phyloP scores from a whole-genome alignment of 2,888 invertebrate genomes.

The Drosophila testacea region DNA sequence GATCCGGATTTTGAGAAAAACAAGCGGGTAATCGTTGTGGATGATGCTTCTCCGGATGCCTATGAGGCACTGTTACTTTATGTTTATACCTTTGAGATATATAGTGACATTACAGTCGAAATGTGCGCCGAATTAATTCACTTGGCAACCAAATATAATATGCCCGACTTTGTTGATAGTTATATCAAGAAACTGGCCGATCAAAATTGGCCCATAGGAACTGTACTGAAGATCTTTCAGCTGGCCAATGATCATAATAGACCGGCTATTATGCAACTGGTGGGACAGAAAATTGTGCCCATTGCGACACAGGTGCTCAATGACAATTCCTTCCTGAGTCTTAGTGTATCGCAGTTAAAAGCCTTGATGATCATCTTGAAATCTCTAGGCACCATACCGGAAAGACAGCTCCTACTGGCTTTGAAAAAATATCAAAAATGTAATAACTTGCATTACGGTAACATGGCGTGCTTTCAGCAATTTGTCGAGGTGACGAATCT shows the following conservation, averaged over 20 bases:
- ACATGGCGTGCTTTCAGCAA: slow-evolving; percentile 53
- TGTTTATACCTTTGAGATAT: slow-evolving; percentile 66
- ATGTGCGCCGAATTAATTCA: slow-evolving; percentile 54
- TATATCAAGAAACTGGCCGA: slow-evolving; percentile 50
- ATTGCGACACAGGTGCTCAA: slow-evolving; percentile 44
- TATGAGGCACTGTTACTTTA: slow-evolving; percentile 63
- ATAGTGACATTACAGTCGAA: slow-evolving; percentile 44
- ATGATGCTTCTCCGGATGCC: slow-evolving; percentile 59
- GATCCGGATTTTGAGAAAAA: slow-evolving; percentile 35
- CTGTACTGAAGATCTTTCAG: slow-evolving; percentile 59
- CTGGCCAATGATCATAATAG: slow-evolving; percentile 55
- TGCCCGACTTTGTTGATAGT: slow-evolving; percentile 57
- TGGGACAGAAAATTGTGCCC: slow-evolving; percentile 54
- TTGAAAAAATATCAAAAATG: slow-evolving; percentile 54
- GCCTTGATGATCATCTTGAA: slow-evolving; percentile 53
- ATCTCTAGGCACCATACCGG: slow-evolving; percentile 13
- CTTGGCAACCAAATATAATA: slow-evolving; percentile 57
- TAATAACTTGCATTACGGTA: slow-evolving; percentile 50
- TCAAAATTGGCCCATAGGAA: slow-evolving; percentile 52
- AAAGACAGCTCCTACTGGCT: slow-evolving; percentile 33
- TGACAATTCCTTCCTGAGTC: slow-evolving; percentile 43
- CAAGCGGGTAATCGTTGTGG: slow-evolving; percentile 32
- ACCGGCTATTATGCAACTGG: slow-evolving; percentile 40
- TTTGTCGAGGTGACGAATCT: slow-evolving; percentile 55
- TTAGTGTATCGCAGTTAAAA: slow-evolving; percentile 49